Percentiles rank a stretch among this genome's conserved stretches.
Evolutionary conservation across 53 echinoderm and acorn worm species (phyloP).

Genomic region (Henricia sp.): DNA sequence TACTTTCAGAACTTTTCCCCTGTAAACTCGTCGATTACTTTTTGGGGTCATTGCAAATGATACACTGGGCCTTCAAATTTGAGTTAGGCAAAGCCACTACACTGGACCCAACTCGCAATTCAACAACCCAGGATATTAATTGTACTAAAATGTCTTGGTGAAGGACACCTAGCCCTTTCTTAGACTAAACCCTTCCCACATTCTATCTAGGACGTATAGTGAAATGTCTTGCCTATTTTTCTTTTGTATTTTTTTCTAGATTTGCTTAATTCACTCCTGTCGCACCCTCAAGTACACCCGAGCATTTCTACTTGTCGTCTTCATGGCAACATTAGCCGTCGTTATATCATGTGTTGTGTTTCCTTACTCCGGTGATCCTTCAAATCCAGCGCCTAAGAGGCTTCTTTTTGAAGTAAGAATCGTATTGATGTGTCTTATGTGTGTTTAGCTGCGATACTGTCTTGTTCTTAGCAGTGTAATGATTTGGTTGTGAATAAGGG

Average conservation of each 20-base stretch:
- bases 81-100: too few species aligned
- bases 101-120: too few species aligned
- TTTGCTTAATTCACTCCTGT: slow-evolving; percentile 52
- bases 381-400: slow-evolving; percentile 63
- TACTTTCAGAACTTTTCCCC: too few species aligned
- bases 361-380: slow-evolving; percentile 62
- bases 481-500: too few species aligned
- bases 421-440: not conserved
- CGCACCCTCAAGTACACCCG: slow-evolving; percentile 58
- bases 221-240: not conserved
- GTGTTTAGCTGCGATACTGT: not conserved
- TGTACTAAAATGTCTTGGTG: too few species aligned
- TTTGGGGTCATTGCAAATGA: too few species aligned
- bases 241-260: slow-evolving; percentile 31
- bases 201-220: too few species aligned
- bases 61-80: too few species aligned
- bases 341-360: slow-evolving; percentile 57
- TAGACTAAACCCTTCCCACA: too few species aligned
- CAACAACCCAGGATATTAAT: too few species aligned
- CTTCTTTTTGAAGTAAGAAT: slow-evolving; percentile 51
- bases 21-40: too few species aligned
- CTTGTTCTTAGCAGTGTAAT: not conserved
- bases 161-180: too few species aligned
- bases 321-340: slow-evolving; percentile 30
- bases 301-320: slow-evolving; percentile 45